Evolutionary conservation across 1,140 invertebrate genomes (phyloP).

Genomic region (Bombyx mori): DNA sequence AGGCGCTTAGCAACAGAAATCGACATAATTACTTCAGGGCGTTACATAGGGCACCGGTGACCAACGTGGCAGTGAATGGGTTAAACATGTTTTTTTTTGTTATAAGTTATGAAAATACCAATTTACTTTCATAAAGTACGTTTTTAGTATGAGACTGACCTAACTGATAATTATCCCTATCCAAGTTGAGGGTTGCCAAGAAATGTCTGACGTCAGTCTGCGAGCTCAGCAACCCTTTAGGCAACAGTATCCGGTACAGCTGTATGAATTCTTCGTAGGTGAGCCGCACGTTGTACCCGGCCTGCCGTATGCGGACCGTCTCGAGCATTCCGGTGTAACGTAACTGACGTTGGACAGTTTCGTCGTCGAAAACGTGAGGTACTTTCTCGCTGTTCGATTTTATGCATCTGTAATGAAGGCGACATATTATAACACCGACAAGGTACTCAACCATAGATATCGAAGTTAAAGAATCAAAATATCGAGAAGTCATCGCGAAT

Average conservation of each 20-base stretch:
- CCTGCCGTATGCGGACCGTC: constrained; percentile 94
- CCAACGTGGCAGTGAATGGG: too few species aligned
- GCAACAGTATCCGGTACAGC: constrained; percentile 89
- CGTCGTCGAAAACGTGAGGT: constrained; percentile 93
- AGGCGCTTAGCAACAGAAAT: too few species aligned
- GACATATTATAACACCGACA: too few species aligned
- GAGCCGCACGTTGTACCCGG: constrained; percentile 94
- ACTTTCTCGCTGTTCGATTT: constrained; percentile 95
- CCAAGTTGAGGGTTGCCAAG: constrained; percentile 83
- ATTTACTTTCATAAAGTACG: neutral
- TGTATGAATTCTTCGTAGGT: constrained; percentile 96
- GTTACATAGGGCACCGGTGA: too few species aligned
- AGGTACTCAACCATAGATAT: too few species aligned
- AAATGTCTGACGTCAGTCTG: constrained; percentile 87
- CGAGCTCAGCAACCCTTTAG: constrained; percentile 86
- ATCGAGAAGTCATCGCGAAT: too few species aligned
- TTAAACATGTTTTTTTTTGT: too few species aligned
- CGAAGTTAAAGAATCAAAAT: too few species aligned
- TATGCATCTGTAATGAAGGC: constrained; percentile 77
- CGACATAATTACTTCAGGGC: too few species aligned
- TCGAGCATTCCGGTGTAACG: constrained; percentile 97
- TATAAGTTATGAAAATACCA: too few species aligned
- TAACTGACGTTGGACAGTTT: constrained; percentile 90
- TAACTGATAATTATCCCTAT: constrained; percentile 92
- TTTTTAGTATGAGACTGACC: constrained; percentile 65